These are phyloP conservation scores for Sinotaia quadrata DNA, from an alignment of 2,888 invertebrate species.

Conservation along the genomic window DNA sequence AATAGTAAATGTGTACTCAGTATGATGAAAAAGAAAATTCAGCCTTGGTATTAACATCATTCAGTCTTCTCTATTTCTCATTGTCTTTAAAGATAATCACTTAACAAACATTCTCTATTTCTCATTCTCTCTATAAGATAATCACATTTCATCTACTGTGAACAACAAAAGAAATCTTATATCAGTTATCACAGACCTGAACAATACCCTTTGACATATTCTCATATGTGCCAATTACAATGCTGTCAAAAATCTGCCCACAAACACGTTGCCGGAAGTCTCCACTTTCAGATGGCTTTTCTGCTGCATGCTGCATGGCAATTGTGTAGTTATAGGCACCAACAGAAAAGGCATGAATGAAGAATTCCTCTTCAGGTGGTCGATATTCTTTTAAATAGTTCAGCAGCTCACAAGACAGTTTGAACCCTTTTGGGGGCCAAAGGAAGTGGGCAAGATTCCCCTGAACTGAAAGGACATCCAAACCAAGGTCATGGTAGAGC, in stretches of 20 bases:
- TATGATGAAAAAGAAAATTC: no score
- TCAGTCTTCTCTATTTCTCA: no score
- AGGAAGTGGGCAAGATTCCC: constrained; percentile 45
- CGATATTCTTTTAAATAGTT: constrained; percentile 30
- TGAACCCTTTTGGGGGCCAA: constrained; percentile 42
- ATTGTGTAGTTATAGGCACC: constrained; percentile 52
- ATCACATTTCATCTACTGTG: no score
- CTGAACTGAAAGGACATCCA: constrained; percentile 46
- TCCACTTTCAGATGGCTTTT: constrained; percentile 30
- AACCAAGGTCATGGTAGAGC: constrained; percentile 46
- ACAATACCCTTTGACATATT: constrained; percentile 50
- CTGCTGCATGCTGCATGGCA: constrained; percentile 24
- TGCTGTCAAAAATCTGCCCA: constrained; percentile 55
- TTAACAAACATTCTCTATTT: no score
- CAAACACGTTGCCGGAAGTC: constrained; percentile 35
- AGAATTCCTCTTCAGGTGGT: constrained; percentile 26
- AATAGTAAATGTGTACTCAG: no score
- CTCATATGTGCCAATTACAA: constrained; percentile 47
- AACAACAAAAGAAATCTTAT: no score
- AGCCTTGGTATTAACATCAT: no score
- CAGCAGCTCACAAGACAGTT: constrained; percentile 39
- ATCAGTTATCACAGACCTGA: no score
- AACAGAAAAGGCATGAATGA: constrained; percentile 51
- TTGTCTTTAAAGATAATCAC: no score
- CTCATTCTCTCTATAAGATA: no score